Percentiles rank a stretch among this genome's conserved stretches.
Evolutionary conservation across 2,113 vertebrate species (phyloP).

Genomic region (Ifrita kowaldi): DNA sequence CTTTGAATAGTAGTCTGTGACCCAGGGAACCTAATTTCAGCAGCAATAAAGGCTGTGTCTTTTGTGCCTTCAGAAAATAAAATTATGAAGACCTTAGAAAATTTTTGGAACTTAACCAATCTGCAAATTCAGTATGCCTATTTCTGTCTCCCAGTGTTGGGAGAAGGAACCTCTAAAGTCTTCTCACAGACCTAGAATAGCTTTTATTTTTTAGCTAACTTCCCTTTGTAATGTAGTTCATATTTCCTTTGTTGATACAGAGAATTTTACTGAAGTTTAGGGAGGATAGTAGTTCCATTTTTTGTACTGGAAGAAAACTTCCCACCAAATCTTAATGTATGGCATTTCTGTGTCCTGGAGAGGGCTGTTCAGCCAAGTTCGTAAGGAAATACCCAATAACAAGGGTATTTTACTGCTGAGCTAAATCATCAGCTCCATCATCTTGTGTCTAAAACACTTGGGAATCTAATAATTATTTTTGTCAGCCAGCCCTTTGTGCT

Average conservation of each 20-base stretch:
- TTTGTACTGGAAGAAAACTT: neutral
- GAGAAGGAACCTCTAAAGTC: neutral
- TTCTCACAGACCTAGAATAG: neutral
- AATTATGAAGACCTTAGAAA: neutral
- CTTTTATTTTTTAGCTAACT: neutral
- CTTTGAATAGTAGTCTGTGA: neutral
- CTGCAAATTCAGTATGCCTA: neutral
- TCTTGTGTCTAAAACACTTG: conserved; percentile 6
- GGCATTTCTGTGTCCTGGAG: neutral
- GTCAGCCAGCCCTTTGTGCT: conserved; percentile 22
- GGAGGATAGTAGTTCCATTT: neutral
- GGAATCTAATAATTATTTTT: conserved; percentile 14
- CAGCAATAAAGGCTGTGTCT: neutral
- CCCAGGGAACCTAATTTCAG: neutral
- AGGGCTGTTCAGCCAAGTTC: neutral
- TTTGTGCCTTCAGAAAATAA: neutral
- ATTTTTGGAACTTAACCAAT: neutral
- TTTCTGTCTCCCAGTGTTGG: neutral
- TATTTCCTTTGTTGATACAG: neutral
- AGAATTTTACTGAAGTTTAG: neutral
- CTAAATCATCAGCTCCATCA: neutral
- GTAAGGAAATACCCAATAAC: neutral
- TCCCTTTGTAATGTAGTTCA: neutral
- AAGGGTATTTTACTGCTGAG: neutral
- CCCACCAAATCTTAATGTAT: neutral